phyloP scores from a whole-genome alignment of 2,113 vertebrate species.

The Helogale parvula region DNA sequence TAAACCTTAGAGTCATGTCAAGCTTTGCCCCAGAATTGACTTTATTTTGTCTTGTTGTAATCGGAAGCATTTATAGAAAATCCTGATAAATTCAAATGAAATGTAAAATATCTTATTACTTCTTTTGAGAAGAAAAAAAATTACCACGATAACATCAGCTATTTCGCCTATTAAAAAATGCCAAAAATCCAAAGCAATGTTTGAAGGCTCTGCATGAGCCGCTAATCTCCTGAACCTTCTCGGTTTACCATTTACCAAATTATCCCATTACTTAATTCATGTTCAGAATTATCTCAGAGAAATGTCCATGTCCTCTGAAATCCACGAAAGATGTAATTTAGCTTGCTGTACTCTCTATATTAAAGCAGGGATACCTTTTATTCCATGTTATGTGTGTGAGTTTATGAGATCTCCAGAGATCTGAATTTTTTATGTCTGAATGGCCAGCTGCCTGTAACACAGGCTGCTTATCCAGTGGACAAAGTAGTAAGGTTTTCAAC shows the following conservation, averaged over 20 bases:
- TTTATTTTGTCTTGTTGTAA: neutral
- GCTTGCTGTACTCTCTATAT: neutral
- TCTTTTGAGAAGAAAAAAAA: neutral
- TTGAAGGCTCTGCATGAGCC: neutral
- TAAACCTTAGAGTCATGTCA: neutral
- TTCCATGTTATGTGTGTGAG: neutral
- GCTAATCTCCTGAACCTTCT: neutral
- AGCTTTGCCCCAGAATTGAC: neutral
- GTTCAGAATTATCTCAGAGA: neutral
- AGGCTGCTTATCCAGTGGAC: neutral
- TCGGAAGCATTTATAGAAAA: neutral
- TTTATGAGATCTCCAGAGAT: neutral
- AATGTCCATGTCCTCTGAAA: conserved; percentile 10
- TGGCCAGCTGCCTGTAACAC: neutral
- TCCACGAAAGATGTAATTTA: neutral
- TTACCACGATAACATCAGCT: neutral
- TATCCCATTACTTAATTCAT: neutral
- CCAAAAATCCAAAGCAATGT: neutral
- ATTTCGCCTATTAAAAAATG: neutral
- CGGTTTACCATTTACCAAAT: neutral
- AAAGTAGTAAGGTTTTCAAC: neutral
- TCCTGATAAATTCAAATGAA: neutral
- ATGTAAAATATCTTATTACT: neutral
- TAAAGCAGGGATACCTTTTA: neutral
- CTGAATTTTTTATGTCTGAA: neutral